phyloP scores from a whole-genome alignment of 2,888 invertebrate species.

The Neocrepidodera transversa region DNA sequence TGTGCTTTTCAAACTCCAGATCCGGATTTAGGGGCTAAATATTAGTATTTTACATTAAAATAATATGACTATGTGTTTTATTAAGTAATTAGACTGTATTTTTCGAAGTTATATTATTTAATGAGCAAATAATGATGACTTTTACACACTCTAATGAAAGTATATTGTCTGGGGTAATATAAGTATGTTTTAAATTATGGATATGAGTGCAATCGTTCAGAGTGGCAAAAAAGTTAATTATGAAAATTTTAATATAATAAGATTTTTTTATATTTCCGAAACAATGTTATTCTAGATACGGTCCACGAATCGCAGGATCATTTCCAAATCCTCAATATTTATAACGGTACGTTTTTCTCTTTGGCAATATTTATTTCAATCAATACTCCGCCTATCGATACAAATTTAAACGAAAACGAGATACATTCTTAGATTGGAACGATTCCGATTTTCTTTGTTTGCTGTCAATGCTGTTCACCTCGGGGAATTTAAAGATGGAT shows the following conservation, averaged over 20 bases:
- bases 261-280: too few relatives aligned
- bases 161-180: too few relatives aligned
- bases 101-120: too few relatives aligned
- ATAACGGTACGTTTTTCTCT: constrained; percentile 12
- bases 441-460: constrained; percentile 2
- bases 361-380: constrained; percentile 13
- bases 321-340: constrained; percentile 17
- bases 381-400: constrained; percentile 3
- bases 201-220: too few relatives aligned
- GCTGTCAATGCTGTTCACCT: constrained; percentile 5
- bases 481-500: background rate
- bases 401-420: constrained; percentile 1
- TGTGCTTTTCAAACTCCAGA: background rate
- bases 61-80: too few relatives aligned
- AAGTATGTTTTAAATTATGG: too few relatives aligned
- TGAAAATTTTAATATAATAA: too few relatives aligned
- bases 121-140: too few relatives aligned
- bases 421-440: constrained; percentile 10
- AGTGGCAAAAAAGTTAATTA: too few relatives aligned
- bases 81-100: too few relatives aligned
- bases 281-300: too few relatives aligned
- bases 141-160: too few relatives aligned
- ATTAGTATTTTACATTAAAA: background rate
- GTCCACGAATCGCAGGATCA: background rate
- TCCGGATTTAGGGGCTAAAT: background rate